These are phyloP conservation scores for Pseudoatta argentina DNA, from an alignment of 1,140 invertebrate species.

Conservation along the genomic window DNA sequence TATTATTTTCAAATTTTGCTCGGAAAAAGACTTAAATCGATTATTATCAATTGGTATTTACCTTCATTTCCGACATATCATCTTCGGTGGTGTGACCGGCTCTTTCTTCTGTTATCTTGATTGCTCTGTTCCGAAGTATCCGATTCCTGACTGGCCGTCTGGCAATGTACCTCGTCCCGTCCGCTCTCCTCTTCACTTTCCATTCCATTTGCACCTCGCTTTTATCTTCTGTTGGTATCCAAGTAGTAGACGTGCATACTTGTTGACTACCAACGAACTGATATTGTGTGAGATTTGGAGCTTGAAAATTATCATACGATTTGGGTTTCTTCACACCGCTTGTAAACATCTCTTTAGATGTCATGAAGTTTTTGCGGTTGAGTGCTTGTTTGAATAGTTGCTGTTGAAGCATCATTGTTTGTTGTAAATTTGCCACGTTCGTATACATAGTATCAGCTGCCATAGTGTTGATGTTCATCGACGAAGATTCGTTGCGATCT, in stretches of 20 bases:
- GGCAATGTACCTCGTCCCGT: slow-evolving; percentile 93
- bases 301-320: slow-evolving; percentile 84
- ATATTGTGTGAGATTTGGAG: slow-evolving; percentile 88
- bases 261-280: slow-evolving; percentile 88
- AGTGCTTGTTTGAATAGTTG: slow-evolving; percentile 89
- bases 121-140: slow-evolving; percentile 90
- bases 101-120: slow-evolving; percentile 90
- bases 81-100: slow-evolving; percentile 93
- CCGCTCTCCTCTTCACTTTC: slow-evolving; percentile 93
- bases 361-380: slow-evolving; percentile 80
- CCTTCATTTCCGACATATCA: slow-evolving; percentile 93
- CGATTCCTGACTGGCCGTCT: slow-evolving; percentile 90
- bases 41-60: slow-evolving; percentile 67
- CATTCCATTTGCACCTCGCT: slow-evolving; percentile 89
- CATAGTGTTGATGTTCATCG: slow-evolving; percentile 69
- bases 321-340: slow-evolving; percentile 78
- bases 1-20: not conserved
- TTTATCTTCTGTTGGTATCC: slow-evolving; percentile 81
- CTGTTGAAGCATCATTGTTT: slow-evolving; percentile 91
- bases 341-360: slow-evolving; percentile 70
- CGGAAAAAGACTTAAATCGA: not conserved
- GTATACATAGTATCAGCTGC: slow-evolving; percentile 90
- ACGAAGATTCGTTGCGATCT: slow-evolving; percentile 51
- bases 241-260: slow-evolving; percentile 81
- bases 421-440: slow-evolving; percentile 90